Conservation (phyloP, 2,888 invertebrate species). For the Cerastoderma edule region DNA sequence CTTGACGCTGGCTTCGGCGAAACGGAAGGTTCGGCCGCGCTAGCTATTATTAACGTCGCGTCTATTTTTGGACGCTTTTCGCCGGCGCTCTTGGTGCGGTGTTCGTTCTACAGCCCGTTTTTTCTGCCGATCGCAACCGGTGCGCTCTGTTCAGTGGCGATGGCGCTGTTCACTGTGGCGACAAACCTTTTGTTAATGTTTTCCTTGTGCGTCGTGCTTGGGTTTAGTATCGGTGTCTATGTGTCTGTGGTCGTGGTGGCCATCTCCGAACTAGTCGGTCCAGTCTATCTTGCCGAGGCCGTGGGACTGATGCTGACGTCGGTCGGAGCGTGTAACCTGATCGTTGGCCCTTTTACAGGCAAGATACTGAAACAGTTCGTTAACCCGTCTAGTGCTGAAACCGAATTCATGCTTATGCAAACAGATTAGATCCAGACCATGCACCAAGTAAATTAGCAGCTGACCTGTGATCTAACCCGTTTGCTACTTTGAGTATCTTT, state of each 20-base stretch:
- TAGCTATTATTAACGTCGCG: not conserved
- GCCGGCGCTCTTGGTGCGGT: not conserved
- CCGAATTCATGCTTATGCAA: not conserved
- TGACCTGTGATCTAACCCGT: not conserved
- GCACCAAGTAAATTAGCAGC: not conserved
- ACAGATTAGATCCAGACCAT: not conserved
- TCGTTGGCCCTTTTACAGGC: conserved; percentile 3
- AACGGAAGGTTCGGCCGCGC: not conserved
- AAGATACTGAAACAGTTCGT: not conserved
- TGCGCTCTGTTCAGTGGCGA: not conserved
- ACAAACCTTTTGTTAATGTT: not conserved
- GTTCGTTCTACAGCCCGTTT: conserved; percentile 6
- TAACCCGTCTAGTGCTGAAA: not conserved
- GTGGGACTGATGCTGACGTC: not conserved
- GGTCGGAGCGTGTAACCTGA: not conserved
- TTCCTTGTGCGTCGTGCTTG: not conserved
- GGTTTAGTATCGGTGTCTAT: conserved; percentile 1
- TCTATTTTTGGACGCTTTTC: not conserved
- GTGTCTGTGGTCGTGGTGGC: not conserved
- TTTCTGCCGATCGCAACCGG: not conserved
- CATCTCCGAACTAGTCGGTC: not conserved
- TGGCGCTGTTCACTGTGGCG: not conserved
- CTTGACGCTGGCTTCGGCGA: not conserved
- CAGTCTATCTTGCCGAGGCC: not conserved
- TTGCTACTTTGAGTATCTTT: not conserved